Evolutionary conservation across 2,797 vertebrate genomes (phyloP).

Genomic region (Anolis apletophallus): DNA sequence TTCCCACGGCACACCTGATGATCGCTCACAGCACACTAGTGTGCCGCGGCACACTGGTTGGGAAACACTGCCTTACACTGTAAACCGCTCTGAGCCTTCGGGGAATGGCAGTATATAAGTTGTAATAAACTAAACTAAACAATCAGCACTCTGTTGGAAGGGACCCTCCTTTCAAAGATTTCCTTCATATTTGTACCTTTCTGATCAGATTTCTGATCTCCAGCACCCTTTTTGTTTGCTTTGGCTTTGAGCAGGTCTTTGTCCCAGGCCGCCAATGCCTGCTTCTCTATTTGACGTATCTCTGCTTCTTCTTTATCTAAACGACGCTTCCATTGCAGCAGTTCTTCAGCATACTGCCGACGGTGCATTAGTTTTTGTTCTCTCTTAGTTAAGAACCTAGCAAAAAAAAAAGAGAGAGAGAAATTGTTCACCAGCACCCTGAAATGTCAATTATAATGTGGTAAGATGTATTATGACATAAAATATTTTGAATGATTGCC

Average conservation of each 20-base stretch:
- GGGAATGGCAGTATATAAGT: no score
- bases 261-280: conserved; percentile 92
- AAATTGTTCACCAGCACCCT: conserved; percentile 21
- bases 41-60: no score
- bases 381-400: conserved; percentile 94
- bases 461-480: background rate
- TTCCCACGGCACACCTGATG: no score
- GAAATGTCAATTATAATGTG: background rate
- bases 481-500: background rate
- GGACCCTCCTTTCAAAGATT: background rate
- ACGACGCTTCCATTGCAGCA: conserved; percentile 93
- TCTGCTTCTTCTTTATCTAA: conserved; percentile 94
- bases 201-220: conserved; percentile 75
- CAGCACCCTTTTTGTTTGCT: conserved; percentile 75
- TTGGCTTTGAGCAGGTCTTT: conserved; percentile 78
- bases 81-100: no score
- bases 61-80: no score
- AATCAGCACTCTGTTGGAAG: background rate
- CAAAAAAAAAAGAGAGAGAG: conserved; percentile 37
- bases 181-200: conserved; percentile 74
- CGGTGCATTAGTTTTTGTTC: conserved; percentile 96
- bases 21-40: no score
- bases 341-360: conserved; percentile 90
- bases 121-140: no score
- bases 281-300: conserved; percentile 91